These are phyloP conservation scores for Andrena bicolor DNA, from an alignment of 2,888 invertebrate genomes.

Conservation along the genomic window DNA sequence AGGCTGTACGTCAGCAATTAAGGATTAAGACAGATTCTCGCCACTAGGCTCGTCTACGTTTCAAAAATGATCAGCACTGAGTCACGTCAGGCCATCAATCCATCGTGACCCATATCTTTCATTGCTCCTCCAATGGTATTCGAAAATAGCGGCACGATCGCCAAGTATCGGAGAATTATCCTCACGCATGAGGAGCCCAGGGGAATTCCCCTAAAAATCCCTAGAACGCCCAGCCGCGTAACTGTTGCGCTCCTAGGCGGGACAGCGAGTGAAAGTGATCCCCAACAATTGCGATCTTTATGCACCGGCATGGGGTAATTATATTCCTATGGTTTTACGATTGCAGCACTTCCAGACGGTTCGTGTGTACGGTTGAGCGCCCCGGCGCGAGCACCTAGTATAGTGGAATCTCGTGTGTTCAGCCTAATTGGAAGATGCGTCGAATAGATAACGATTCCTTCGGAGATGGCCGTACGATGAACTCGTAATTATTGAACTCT, in stretches of 20 bases:
- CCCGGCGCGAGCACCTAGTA: neutral
- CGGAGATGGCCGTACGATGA: neutral
- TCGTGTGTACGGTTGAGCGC: too few relatives aligned
- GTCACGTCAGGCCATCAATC: slow-evolving; percentile 14
- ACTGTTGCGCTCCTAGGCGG: neutral
- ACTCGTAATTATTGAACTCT: slow-evolving; percentile 9
- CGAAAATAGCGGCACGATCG: neutral
- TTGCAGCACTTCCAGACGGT: slow-evolving; percentile 7
- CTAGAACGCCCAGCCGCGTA: neutral
- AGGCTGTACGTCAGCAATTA: slow-evolving; percentile 26
- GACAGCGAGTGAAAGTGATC: slow-evolving; percentile 42
- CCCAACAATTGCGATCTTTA: slow-evolving; percentile 30
- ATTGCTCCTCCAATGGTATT: slow-evolving; percentile 19
- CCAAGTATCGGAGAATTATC: neutral
- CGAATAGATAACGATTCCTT: slow-evolving; percentile 20
- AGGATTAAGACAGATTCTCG: slow-evolving; percentile 27
- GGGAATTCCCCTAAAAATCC: neutral
- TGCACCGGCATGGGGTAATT: slow-evolving; percentile 14
- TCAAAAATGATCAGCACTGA: slow-evolving; percentile 18
- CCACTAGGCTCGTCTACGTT: slow-evolving; percentile 8
- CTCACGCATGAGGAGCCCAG: neutral
- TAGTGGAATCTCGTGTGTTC: slow-evolving; percentile 24
- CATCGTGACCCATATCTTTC: slow-evolving; percentile 12
- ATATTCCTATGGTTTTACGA: slow-evolving; percentile 18
- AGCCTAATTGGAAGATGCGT: slow-evolving; percentile 11